A percentile compares a stretch with the other conserved stretches of the same genome.
phyloP scores from a whole-genome alignment of 2,113 vertebrate species.

The Hystrix cristata region DNA sequence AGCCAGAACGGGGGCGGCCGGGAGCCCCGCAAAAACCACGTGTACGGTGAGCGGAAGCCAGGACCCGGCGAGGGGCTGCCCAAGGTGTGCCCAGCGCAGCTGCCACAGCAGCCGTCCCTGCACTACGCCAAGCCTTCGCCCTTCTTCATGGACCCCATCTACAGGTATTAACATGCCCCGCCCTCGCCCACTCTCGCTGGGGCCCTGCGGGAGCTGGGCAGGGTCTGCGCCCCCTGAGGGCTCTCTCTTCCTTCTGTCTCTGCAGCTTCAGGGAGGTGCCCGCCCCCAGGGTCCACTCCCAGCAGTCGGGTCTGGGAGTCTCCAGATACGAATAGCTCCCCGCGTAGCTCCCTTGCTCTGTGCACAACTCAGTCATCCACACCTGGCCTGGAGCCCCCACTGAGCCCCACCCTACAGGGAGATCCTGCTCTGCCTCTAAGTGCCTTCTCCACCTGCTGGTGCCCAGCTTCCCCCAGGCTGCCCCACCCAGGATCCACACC shows the following conservation, averaged over 20 bases:
- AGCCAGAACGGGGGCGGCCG: conserved; percentile 94
- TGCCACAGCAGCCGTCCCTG: conserved; percentile 94
- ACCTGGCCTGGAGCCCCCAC: no score
- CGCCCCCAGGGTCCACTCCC: fast-evolving
- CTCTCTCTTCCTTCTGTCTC: background rate
- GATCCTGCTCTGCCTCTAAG: background rate
- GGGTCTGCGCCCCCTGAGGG: background rate
- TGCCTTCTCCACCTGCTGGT: fast-evolving
- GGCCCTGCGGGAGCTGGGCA: background rate
- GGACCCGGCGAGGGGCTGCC: conserved; percentile 90
- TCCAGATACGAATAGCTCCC: fast-evolving
- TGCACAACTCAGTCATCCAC: fast-evolving
- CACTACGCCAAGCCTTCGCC: conserved; percentile 99
- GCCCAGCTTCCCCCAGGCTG: background rate
- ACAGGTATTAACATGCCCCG: conserved; percentile 97
- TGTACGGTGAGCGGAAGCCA: conserved; percentile 92
- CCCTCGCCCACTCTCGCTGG: conserved; percentile 62
- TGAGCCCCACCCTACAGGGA: fast-evolving
- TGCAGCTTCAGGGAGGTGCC: background rate
- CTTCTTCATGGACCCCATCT: conserved; percentile 99
- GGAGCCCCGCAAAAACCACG: conserved; percentile 94
- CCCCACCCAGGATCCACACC: background rate
- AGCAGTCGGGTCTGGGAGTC: background rate
- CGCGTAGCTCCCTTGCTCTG: fast-evolving
- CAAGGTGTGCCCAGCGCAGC: conserved; percentile 91